A percentile compares a stretch with the other conserved stretches of the same genome.
phyloP scores from a whole-genome alignment of 2,797 vertebrate genomes.

The Rousettus madagascariensis region DNA sequence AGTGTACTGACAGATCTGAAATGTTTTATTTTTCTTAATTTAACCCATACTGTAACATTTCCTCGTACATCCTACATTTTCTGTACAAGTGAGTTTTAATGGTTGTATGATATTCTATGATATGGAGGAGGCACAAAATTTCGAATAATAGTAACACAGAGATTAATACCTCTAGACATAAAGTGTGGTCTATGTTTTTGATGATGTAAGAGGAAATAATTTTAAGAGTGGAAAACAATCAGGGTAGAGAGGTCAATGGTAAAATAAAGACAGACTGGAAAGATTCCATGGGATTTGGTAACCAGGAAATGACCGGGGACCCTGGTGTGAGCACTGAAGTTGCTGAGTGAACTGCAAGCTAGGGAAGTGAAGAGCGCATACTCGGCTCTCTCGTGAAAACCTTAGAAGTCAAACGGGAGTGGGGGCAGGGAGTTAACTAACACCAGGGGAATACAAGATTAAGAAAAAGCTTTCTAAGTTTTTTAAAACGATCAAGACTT shows the following conservation, averaged over 20 bases:
- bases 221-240: constrained; percentile 11
- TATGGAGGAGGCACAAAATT: neutral
- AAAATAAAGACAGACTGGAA: neutral
- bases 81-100: neutral
- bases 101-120: neutral
- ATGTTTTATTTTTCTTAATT: neutral
- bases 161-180: neutral
- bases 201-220: constrained; percentile 36
- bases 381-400: neutral
- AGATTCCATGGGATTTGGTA: neutral
- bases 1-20: neutral
- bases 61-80: neutral
- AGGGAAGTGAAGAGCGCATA: neutral
- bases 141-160: neutral
- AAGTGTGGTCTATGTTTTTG: neutral
- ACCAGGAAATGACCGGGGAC: neutral
- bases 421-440: neutral
- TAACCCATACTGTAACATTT: neutral
- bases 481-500: neutral
- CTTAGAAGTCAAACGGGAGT: neutral
- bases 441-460: neutral
- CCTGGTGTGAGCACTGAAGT: neutral
- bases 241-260: neutral
- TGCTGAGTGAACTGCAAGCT: neutral
- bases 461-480: neutral